A percentile compares a stretch with the other conserved stretches of the same genome.
These are phyloP conservation scores for Sula dactylatra DNA, from an alignment of 2,113 vertebrate species.

Conservation along the genomic window DNA sequence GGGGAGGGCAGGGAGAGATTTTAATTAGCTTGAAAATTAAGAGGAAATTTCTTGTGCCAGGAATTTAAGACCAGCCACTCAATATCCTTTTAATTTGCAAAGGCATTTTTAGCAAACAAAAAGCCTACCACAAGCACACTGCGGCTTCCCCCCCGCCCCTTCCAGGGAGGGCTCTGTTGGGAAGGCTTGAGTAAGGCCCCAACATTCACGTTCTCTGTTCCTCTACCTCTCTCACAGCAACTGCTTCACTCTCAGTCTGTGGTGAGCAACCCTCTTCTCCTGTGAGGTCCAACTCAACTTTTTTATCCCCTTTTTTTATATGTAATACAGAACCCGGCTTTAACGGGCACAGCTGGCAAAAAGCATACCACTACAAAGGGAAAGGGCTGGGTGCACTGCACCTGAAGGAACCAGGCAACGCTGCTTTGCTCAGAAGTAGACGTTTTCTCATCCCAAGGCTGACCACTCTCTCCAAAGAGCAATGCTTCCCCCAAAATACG, in stretches of 20 bases:
- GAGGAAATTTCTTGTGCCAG: not conserved
- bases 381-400: not conserved
- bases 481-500: not conserved
- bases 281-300: not conserved
- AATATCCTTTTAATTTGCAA: not conserved
- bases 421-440: not conserved
- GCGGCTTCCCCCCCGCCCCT: not conserved
- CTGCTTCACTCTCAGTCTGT: not conserved
- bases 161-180: not conserved
- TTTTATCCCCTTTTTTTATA: not conserved
- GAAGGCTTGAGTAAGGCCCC: not conserved
- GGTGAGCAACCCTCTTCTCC: not conserved
- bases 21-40: not conserved
- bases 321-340: not conserved
- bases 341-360: rapidly evolving
- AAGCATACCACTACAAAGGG: rapidly evolving
- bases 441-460: not conserved
- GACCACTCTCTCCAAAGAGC: rapidly evolving
- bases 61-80: not conserved
- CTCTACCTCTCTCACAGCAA: not conserved
- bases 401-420: not conserved
- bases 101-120: conserved; percentile 11
- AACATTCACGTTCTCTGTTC: rapidly evolving
- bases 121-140: not conserved
- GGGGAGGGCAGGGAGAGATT: not conserved